These are phyloP conservation scores for Phaedon cochleariae DNA, from an alignment of 2,888 invertebrate species.

Conservation along the genomic window DNA sequence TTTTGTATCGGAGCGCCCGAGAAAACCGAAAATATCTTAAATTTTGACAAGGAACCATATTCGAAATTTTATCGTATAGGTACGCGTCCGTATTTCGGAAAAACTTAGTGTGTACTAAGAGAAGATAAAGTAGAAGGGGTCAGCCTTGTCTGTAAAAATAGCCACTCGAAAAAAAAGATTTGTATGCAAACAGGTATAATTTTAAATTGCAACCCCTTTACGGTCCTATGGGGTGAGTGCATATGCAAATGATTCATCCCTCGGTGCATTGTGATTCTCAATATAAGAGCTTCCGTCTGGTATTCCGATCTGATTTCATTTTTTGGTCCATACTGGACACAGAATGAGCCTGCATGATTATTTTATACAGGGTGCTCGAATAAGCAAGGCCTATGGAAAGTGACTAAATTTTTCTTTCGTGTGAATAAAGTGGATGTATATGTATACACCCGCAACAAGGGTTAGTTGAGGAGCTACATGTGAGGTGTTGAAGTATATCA, in stretches of 20 bases:
- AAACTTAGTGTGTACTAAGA: constrained; percentile 50
- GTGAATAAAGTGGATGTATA: too few relatives aligned
- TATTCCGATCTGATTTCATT: constrained; percentile 36
- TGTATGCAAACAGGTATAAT: constrained; percentile 58
- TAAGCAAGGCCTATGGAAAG: too few relatives aligned
- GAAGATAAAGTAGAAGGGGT: constrained; percentile 48
- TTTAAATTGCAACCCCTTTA: constrained; percentile 49
- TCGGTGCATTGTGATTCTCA: constrained; percentile 36
- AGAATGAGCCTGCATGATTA: not conserved
- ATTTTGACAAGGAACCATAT: constrained; percentile 42
- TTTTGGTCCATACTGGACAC: constrained; percentile 16
- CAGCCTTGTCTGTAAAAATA: constrained; percentile 58
- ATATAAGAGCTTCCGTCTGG: constrained; percentile 39
- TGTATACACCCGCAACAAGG: too few relatives aligned
- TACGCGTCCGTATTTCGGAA: constrained; percentile 49
- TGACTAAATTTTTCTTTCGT: too few relatives aligned
- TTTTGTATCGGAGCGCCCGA: constrained; percentile 27
- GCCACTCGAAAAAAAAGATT: constrained; percentile 51
- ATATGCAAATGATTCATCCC: constrained; percentile 28
- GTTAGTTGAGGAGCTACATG: too few relatives aligned
- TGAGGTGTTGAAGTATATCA: too few relatives aligned
- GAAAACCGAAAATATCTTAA: constrained; percentile 18
- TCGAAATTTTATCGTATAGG: constrained; percentile 40
- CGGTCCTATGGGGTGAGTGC: constrained; percentile 34
- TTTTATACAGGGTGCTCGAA: not conserved